Conservation (phyloP, 2,797 vertebrate species). For the Pitangus sulphuratus region DNA sequence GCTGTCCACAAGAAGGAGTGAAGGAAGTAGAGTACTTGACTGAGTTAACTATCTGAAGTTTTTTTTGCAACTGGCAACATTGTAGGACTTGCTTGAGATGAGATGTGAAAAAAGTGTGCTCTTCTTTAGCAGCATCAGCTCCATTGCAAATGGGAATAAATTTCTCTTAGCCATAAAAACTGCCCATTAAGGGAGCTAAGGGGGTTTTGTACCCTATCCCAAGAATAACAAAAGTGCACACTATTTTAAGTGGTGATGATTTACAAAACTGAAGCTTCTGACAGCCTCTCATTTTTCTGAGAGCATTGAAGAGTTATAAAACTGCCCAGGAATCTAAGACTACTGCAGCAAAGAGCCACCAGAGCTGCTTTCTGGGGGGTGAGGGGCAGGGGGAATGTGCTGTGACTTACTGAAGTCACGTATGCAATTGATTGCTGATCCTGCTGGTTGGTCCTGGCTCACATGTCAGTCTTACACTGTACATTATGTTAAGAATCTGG, state of each 20-base stretch:
- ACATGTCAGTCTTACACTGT: neutral
- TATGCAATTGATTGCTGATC: neutral
- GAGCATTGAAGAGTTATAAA: neutral
- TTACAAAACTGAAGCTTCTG: neutral
- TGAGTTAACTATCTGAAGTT: neutral
- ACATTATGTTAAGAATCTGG: neutral
- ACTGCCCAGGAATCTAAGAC: neutral
- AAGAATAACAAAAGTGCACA: neutral
- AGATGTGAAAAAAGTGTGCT: neutral
- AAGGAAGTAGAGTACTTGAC: fast-evolving
- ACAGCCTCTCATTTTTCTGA: neutral
- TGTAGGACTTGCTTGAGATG: neutral
- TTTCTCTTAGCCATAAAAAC: neutral
- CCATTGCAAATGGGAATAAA: neutral
- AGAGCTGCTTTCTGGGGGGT: neutral
- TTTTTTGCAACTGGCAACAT: fast-evolving
- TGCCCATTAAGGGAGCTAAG: neutral
- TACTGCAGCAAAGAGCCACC: neutral
- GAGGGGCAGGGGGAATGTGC: no score
- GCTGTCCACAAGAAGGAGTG: neutral
- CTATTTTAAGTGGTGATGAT: neutral
- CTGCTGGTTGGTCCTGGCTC: neutral
- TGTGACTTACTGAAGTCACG: neutral
- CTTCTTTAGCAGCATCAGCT: neutral
- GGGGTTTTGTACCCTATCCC: neutral